Percentiles rank a stretch among this genome's conserved stretches.
Conservation (phyloP, 2,113 vertebrate species). For the Cyprinodon tularosa region DNA sequence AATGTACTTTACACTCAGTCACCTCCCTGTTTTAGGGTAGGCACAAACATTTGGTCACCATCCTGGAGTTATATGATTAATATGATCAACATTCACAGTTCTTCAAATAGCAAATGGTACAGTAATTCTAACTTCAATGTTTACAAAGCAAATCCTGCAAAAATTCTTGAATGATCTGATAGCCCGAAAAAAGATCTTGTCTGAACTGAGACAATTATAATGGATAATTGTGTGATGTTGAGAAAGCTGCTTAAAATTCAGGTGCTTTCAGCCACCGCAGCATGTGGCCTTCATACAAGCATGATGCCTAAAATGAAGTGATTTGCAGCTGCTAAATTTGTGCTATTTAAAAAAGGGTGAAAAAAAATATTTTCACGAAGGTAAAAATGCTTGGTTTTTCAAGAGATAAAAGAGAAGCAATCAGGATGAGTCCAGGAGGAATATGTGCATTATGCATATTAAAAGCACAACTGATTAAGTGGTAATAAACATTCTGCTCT, state of each 20-base stretch:
- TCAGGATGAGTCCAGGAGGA: constrained; percentile 29
- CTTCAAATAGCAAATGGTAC: constrained; percentile 7
- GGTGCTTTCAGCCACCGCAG: constrained; percentile 37
- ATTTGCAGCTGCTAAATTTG: constrained; percentile 23
- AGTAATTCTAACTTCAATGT: constrained; percentile 14
- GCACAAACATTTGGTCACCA: not conserved
- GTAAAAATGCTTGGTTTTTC: constrained; percentile 41
- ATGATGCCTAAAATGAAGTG: constrained; percentile 24
- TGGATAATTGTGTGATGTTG: constrained; percentile 36
- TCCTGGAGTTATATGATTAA: constrained; percentile 3
- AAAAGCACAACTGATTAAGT: constrained; percentile 56
- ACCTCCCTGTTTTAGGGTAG: not conserved
- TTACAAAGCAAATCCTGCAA: constrained; percentile 20
- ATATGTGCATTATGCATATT: constrained; percentile 41
- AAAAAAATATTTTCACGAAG: constrained; percentile 33
- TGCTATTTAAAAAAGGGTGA: constrained; percentile 10
- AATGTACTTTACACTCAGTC: not conserved
- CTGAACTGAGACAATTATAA: constrained; percentile 31
- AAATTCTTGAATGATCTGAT: not conserved
- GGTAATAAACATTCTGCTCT: constrained; percentile 56
- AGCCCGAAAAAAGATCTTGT: constrained; percentile 19
- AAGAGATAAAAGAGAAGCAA: constrained; percentile 50
- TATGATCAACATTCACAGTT: constrained; percentile 1
- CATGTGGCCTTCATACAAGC: constrained; percentile 27
- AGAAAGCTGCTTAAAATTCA: constrained; percentile 40